Evolutionary conservation across 2,113 vertebrate species (phyloP).

Genomic region (Labeo rohita): DNA sequence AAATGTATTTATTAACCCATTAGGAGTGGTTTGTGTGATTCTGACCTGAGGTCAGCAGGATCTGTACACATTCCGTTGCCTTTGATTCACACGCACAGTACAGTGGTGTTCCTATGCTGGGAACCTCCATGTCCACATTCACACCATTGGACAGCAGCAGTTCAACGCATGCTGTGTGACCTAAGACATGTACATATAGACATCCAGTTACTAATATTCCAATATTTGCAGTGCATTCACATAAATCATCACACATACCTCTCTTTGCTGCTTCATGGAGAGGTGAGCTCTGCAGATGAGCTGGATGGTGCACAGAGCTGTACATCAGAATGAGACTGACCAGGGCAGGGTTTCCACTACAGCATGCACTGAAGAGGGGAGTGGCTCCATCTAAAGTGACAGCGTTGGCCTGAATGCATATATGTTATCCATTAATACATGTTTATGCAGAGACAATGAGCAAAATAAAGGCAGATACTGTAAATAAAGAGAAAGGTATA

Average conservation of each 20-base stretch:
- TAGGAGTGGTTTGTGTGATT: background rate
- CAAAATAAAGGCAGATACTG: background rate
- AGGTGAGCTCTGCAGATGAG: constrained; percentile 77
- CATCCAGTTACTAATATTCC: background rate
- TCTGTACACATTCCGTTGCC: constrained; percentile 81
- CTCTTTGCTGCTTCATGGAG: constrained; percentile 84
- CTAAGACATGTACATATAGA: constrained; percentile 64
- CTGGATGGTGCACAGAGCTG: constrained; percentile 69
- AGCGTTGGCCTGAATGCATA: constrained; percentile 75
- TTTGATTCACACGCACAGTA: constrained; percentile 82
- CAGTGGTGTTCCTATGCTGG: constrained; percentile 80
- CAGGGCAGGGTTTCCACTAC: constrained; percentile 83
- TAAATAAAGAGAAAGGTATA: background rate
- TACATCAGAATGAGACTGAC: constrained; percentile 82
- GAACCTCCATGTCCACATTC: constrained; percentile 82
- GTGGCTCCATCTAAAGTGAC: constrained; percentile 83
- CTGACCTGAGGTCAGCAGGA: constrained; percentile 86
- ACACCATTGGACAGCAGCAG: constrained; percentile 82
- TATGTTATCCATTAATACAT: background rate
- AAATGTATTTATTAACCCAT: background rate
- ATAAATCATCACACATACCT: constrained; percentile 73
- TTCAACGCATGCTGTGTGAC: constrained; percentile 89
- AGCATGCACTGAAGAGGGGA: constrained; percentile 88
- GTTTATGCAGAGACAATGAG: background rate
- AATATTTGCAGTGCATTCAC: background rate